Evolutionary conservation across 2,797 vertebrate species (phyloP).

Genomic region (Myripristis murdjan): DNA sequence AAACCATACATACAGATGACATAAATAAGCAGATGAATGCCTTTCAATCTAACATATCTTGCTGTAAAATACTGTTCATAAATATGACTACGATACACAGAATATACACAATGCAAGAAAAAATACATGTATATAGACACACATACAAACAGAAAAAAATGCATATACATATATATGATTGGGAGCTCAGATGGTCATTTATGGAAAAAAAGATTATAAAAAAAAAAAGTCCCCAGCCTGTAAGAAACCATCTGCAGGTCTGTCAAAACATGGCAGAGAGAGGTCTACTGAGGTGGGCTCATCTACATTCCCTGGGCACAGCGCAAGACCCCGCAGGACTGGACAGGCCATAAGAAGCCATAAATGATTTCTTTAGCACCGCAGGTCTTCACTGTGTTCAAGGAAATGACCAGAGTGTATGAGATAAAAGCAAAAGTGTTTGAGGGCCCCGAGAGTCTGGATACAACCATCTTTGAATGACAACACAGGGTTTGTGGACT

Average conservation of each 20-base stretch:
- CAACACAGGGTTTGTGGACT: slow-evolving; percentile 39
- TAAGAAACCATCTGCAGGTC: slow-evolving; percentile 52
- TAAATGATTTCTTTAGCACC: slow-evolving; percentile 77
- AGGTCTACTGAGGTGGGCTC: slow-evolving; percentile 53
- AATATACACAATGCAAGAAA: slow-evolving; percentile 24
- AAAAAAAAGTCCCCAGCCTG: slow-evolving; percentile 49
- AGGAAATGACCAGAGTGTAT: slow-evolving; percentile 70
- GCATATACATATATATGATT: too few relatives aligned
- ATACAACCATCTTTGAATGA: slow-evolving; percentile 50
- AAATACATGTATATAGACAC: neutral
- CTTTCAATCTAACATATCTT: slow-evolving; percentile 19
- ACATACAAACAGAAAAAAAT: slow-evolving; percentile 42
- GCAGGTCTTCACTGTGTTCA: slow-evolving; percentile 76
- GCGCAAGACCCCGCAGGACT: slow-evolving; percentile 58
- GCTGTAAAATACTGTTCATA: slow-evolving; percentile 32
- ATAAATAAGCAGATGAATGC: slow-evolving; percentile 51
- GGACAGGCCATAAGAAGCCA: slow-evolving; percentile 69
- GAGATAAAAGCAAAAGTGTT: slow-evolving; percentile 78
- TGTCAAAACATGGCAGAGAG: slow-evolving; percentile 33
- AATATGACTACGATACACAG: neutral
- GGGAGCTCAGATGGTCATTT: slow-evolving; percentile 58
- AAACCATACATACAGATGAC: slow-evolving; percentile 9
- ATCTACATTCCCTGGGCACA: slow-evolving; percentile 77
- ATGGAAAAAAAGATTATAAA: slow-evolving; percentile 22
- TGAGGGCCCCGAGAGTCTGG: slow-evolving; percentile 61